A percentile compares a stretch with the other conserved stretches of the same genome.
These are phyloP conservation scores for Heterohyrax brucei DNA, from an alignment of 2,797 vertebrate species.

Conservation along the genomic window DNA sequence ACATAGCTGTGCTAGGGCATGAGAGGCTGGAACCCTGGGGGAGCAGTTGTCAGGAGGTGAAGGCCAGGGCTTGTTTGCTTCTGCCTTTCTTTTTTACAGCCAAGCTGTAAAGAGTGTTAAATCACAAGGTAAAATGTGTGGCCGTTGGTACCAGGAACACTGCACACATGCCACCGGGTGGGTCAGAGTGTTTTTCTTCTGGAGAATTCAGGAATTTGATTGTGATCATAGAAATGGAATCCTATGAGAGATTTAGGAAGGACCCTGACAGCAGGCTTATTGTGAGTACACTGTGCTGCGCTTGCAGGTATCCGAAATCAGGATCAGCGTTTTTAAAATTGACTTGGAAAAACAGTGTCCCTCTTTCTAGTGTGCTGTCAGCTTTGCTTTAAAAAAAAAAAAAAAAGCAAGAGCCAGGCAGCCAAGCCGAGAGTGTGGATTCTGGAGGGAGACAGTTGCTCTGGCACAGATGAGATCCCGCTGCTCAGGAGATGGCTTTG, in stretches of 20 bases:
- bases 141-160: constrained; percentile 76
- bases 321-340: constrained; percentile 89
- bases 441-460: constrained; percentile 73
- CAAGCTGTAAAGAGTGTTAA: constrained; percentile 85
- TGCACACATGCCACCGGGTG: neutral
- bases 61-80: constrained; percentile 51
- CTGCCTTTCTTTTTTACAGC: constrained; percentile 83
- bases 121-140: constrained; percentile 86
- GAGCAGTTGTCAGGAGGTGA: neutral
- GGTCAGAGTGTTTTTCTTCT: constrained; percentile 75
- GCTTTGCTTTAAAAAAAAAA: constrained; percentile 76
- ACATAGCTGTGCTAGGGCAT: neutral
- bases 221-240: constrained; percentile 83
- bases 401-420: constrained; percentile 64
- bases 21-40: neutral
- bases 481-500: fast-evolving
- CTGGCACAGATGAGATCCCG: neutral
- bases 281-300: constrained; percentile 88
- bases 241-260: constrained; percentile 88
- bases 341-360: constrained; percentile 78
- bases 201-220: constrained; percentile 87
- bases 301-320: constrained; percentile 88
- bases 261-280: constrained; percentile 86
- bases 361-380: constrained; percentile 80
- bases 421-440: constrained; percentile 66